A percentile compares a stretch with the other conserved stretches of the same genome.
Conservation (phyloP, 30 jellyfish, hydroid and myxozoan species). For the Hydractinia echinata region DNA sequence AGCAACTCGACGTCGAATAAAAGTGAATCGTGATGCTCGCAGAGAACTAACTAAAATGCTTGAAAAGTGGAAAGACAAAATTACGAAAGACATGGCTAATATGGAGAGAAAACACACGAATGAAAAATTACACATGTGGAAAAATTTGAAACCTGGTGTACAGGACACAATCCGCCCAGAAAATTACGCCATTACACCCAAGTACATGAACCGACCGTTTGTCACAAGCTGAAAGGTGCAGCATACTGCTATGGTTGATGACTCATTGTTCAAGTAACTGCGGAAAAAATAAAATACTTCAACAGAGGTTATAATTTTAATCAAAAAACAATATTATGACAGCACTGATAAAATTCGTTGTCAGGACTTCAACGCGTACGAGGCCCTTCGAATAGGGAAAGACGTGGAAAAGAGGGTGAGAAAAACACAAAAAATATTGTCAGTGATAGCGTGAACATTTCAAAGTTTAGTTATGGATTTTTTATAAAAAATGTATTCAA, state of each 20-base stretch:
- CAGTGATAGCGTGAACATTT: too few relatives aligned
- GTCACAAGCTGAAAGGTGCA: not conserved
- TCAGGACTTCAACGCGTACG: not conserved
- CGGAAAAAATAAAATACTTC: not conserved
- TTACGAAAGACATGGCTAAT: not conserved
- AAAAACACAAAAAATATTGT: too few relatives aligned
- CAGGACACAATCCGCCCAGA: not conserved
- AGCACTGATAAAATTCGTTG: not conserved
- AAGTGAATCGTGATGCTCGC: not conserved
- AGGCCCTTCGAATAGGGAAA: not conserved
- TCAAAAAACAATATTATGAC: not conserved
- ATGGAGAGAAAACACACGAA: not conserved
- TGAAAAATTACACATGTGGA: not conserved
- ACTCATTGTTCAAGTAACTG: not conserved
- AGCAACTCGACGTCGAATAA: not conserved
- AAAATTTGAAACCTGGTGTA: not conserved
- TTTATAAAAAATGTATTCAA: too few relatives aligned
- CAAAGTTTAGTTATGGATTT: too few relatives aligned
- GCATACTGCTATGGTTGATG: not conserved
- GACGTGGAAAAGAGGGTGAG: not conserved
- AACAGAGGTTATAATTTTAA: not conserved
- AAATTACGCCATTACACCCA: not conserved
- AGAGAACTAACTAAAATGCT: not conserved
- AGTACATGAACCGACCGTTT: not conserved
- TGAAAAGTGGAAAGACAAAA: not conserved